Conservation (phyloP, 2,797 vertebrate genomes). For the Schizopygopsis pylzovi region DNA sequence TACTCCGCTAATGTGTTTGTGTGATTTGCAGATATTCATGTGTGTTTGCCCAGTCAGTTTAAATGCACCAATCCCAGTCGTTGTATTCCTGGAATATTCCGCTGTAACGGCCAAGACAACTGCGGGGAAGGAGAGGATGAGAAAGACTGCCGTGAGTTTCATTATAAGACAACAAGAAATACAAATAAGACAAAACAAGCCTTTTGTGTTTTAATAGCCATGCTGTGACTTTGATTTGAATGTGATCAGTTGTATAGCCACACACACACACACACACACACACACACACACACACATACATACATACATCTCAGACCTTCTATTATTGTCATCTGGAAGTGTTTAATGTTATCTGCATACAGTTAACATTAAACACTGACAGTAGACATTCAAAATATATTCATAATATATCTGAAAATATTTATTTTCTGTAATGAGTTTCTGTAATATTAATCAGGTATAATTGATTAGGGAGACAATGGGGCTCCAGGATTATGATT, state of each 20-base stretch:
- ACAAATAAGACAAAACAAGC: neutral
- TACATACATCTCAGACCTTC: neutral
- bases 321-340: neutral
- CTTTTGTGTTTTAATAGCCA: neutral
- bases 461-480: too few species aligned
- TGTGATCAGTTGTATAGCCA: neutral
- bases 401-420: neutral
- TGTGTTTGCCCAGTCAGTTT: conserved; percentile 97
- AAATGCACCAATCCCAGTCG: conserved; percentile 96
- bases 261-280: neutral
- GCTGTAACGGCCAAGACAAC: conserved; percentile 97
- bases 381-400: too few species aligned
- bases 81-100: conserved; percentile 97
- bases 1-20: neutral
- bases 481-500: too few species aligned
- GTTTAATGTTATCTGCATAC: too few species aligned
- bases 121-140: conserved; percentile 95
- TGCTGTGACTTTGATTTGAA: neutral
- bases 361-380: too few species aligned
- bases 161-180: neutral
- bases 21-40: conserved; percentile 87
- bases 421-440: neutral
- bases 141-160: conserved; percentile 92
- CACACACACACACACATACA: neutral
- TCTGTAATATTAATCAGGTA: neutral